Conservation (phyloP, 2,797 vertebrate species). For the Zenarchopterus dispar region DNA sequence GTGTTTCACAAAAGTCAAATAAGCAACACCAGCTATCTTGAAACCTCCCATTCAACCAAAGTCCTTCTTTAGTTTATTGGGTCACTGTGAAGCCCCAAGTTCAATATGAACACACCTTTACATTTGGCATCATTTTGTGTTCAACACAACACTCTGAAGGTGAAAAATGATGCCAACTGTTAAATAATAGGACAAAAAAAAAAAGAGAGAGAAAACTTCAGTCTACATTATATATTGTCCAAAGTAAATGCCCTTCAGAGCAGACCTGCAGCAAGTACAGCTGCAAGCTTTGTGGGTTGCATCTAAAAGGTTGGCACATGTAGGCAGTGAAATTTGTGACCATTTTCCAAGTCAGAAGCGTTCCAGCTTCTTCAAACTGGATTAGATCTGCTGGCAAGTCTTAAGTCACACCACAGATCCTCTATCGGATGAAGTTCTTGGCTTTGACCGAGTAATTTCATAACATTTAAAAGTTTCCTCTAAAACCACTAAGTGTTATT, state of each 20-base stretch:
- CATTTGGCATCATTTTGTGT: neutral
- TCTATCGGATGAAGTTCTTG: neutral
- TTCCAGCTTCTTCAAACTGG: no score
- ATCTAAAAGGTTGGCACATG: no score
- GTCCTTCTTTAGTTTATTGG: neutral
- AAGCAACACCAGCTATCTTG: neutral
- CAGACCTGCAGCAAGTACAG: neutral
- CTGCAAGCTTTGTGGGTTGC: neutral
- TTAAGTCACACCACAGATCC: neutral
- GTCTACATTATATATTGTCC: no score
- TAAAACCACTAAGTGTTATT: slow-evolving; percentile 4
- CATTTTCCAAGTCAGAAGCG: neutral
- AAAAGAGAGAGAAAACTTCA: no score
- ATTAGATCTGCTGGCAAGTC: no score
- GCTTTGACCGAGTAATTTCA: neutral
- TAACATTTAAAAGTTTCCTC: neutral
- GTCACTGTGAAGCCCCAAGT: neutral
- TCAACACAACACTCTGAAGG: neutral
- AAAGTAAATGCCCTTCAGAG: neutral
- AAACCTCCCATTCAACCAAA: neutral
- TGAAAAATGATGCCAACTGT: no score
- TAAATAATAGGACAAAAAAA: no score
- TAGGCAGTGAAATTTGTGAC: neutral
- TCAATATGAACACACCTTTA: neutral
- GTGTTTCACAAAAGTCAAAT: neutral